Evolutionary conservation across 2,113 vertebrate species (phyloP).

Genomic region (Sterrhoptilus dennistouni): DNA sequence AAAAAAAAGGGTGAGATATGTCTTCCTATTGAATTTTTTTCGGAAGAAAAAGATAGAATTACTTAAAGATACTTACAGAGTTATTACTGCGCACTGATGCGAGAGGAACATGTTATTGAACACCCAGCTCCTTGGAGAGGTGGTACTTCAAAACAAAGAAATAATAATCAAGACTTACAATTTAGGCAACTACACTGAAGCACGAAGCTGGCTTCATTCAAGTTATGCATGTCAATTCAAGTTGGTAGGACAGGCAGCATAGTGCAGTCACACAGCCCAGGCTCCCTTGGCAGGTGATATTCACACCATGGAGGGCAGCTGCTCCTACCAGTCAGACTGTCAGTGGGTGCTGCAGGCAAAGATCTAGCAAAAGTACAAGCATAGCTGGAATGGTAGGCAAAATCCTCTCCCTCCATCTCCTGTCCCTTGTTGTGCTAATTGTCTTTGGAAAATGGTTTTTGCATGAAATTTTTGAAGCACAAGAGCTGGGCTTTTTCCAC

Average conservation of each 20-base stretch:
- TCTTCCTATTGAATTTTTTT: neutral
- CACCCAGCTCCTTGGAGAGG: neutral
- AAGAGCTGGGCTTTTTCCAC: neutral
- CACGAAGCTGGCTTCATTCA: neutral
- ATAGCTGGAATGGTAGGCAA: neutral
- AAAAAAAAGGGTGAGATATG: neutral
- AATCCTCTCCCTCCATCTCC: neutral
- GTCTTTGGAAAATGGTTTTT: neutral
- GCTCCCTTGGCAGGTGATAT: accelerated
- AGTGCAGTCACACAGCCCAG: accelerated
- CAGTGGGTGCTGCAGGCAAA: neutral
- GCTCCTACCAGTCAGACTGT: neutral
- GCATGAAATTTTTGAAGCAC: neutral
- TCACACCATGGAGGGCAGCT: accelerated
- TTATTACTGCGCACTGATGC: no score
- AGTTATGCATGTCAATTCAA: neutral
- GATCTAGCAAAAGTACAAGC: neutral
- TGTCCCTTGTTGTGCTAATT: neutral
- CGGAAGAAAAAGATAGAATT: neutral
- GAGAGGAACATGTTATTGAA: neutral
- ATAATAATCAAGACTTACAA: neutral
- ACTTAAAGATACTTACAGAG: neutral
- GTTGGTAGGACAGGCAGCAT: neutral
- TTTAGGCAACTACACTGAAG: accelerated
- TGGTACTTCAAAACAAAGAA: neutral